Evolutionary conservation across 2,797 vertebrate genomes (phyloP), one percentile per base, ranked within the genome.

Genomic region (Gallinago stenura): DNA sequence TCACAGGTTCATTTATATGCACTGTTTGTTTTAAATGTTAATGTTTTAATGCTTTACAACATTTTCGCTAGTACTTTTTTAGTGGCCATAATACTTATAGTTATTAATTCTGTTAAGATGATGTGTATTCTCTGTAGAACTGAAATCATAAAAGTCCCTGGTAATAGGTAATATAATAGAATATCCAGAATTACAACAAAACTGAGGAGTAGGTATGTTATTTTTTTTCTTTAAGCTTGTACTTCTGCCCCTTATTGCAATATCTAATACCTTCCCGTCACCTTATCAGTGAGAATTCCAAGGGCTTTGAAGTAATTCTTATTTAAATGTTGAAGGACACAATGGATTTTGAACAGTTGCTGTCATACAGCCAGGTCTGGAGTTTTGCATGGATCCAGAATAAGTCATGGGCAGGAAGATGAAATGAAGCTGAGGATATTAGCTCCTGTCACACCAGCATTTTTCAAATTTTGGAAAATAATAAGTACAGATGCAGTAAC

Each of bases 11-110:
- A 57, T 87, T 79, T 73, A 71, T 87, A 39, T 45, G 56, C 43
- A 56, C 19, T 41, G 39, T 54, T 91, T 91, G 21, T 94, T 92
- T 89, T 80, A 80, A 91, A 86, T 13, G 14, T 50, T 96, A 80
- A 54, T 83, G 61, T 69, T 75, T 83, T 80, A 73, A 91, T 75
- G 57, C 57, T 83, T 95, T 61, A 54, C 2, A 9, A 64, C 3
- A 2, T 54, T 83, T 83, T 85, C 90, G 28, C 68, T 62, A 66
- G 61, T 57, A 33, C 39, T 80, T 90, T 79, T 51, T 81, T 66
- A 83, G 79, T 41, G 79, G 15, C 58, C 25, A 8, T 78, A 83
- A 88, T 46, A 58, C 37, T 75, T 60, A 7, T 0, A 56, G 31
- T 31, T 93, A 77, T 43, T 89, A 92, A 75, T 90, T 87, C 48